These are phyloP conservation scores for Drosophila niveifrons DNA, from an alignment of 2,888 invertebrate genomes.

Conservation along the genomic window DNA sequence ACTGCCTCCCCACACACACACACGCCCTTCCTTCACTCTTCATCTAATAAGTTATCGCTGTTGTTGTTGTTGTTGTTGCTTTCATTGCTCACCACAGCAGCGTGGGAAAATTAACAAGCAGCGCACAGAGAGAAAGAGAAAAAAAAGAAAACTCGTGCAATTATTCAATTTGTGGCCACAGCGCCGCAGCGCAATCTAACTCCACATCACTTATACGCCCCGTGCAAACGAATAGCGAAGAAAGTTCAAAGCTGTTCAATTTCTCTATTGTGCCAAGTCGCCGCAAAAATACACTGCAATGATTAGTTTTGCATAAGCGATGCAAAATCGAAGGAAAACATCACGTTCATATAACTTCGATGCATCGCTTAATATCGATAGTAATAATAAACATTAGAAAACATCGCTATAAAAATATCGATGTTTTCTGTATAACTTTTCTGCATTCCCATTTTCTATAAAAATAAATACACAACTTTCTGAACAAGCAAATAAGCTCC, in stretches of 20 bases:
- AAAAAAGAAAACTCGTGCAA: slow-evolving; percentile 45
- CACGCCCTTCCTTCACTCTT: slow-evolving; percentile 9
- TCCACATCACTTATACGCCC: slow-evolving; percentile 43
- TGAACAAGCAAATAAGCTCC: too few species aligned
- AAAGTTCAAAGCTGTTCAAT: not conserved
- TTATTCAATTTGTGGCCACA: slow-evolving; percentile 68
- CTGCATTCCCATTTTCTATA: too few species aligned
- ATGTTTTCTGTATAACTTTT: too few species aligned
- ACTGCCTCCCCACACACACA: slow-evolving; percentile 3
- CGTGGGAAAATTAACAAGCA: slow-evolving; percentile 67
- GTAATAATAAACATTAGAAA: too few species aligned
- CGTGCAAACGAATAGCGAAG: slow-evolving; percentile 10
- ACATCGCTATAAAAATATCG: too few species aligned
- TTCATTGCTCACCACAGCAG: slow-evolving; percentile 31
- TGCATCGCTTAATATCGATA: too few species aligned
- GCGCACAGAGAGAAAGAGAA: slow-evolving; percentile 10
- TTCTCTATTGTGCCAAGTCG: not conserved
- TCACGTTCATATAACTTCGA: too few species aligned
- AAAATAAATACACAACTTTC: too few species aligned
- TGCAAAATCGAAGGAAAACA: not conserved
- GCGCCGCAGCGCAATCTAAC: slow-evolving; percentile 37
- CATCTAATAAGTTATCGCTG: slow-evolving; percentile 23
- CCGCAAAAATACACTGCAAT: slow-evolving; percentile 17
- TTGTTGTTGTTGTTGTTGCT: slow-evolving; percentile 3
- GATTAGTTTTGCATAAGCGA: too few species aligned